phyloP scores from a whole-genome alignment of 2,888 invertebrate genomes.

The Raillietiella orientalis region DNA sequence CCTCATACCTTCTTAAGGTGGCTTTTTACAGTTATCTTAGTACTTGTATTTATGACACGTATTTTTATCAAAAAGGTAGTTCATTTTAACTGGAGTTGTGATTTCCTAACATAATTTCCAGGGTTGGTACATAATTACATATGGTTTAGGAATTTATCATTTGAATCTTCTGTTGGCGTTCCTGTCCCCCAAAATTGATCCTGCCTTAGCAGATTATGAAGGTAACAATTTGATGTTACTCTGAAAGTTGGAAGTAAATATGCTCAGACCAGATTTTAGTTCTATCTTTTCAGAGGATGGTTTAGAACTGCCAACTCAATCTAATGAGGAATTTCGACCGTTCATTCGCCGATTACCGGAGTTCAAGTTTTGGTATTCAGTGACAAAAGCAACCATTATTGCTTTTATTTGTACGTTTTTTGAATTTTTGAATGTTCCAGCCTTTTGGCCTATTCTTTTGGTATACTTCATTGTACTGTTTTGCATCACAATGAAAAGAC shows the following conservation, averaged over 20 bases:
- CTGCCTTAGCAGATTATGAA: slow-evolving; percentile 59
- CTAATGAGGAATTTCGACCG: slow-evolving; percentile 91
- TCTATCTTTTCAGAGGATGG: slow-evolving; percentile 32
- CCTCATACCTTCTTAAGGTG: slow-evolving; percentile 48
- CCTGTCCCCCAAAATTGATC: slow-evolving; percentile 97
- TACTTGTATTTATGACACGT: slow-evolving; percentile 39
- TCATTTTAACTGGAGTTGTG: slow-evolving; percentile 5
- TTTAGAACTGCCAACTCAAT: slow-evolving; percentile 72
- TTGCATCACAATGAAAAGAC: slow-evolving; percentile 97
- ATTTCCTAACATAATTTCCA: slow-evolving; percentile 17
- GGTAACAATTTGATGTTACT: slow-evolving; percentile 19
- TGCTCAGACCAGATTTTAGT: background rate
- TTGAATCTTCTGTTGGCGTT: slow-evolving; percentile 98
- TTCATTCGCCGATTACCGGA: slow-evolving; percentile 87
- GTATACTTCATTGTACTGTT: slow-evolving; percentile 98
- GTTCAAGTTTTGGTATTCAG: slow-evolving; percentile 98
- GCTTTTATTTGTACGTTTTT: slow-evolving; percentile 79
- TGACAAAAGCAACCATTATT: slow-evolving; percentile 68
- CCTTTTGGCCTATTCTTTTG: slow-evolving; percentile 99
- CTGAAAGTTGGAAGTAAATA: background rate
- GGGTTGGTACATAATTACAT: slow-evolving; percentile 99
- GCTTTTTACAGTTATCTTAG: slow-evolving; percentile 31
- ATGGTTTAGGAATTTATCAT: slow-evolving; percentile 95
- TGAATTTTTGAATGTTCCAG: slow-evolving; percentile 92
- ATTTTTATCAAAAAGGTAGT: slow-evolving; percentile 48